Evolutionary conservation across 2,797 vertebrate species (phyloP).

Genomic region (Lagocephalus sceleratus): DNA sequence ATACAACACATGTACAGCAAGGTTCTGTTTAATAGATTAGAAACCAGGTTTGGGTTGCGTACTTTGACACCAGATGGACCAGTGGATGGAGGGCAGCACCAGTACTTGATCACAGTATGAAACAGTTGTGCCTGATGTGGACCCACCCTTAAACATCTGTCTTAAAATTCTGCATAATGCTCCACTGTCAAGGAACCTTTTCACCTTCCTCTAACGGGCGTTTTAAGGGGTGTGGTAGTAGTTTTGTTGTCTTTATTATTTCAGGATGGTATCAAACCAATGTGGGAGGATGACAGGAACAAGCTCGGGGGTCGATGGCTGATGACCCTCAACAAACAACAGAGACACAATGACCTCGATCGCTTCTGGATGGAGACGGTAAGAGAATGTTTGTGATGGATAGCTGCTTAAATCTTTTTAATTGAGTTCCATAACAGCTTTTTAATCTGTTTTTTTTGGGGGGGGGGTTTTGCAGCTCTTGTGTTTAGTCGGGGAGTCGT

Average conservation of each 20-base stretch:
- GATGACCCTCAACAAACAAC: conserved; percentile 83
- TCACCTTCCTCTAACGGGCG: neutral
- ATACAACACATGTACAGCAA: too few relatives aligned
- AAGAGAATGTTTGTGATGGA: conserved; percentile 14
- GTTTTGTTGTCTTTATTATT: conserved; percentile 1
- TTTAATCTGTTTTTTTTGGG: conserved; percentile 8
- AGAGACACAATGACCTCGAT: conserved; percentile 83
- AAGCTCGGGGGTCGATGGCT: conserved; percentile 83
- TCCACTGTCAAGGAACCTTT: neutral
- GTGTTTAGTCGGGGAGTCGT: conserved; percentile 84
- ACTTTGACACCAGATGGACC: too few relatives aligned
- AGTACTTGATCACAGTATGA: too few relatives aligned
- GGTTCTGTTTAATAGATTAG: too few relatives aligned
- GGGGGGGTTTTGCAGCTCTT: conserved; percentile 81
- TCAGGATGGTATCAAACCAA: conserved; percentile 84
- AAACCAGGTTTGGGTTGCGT: too few relatives aligned
- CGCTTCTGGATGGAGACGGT: conserved; percentile 86
- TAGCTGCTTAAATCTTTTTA: neutral
- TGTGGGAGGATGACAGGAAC: conserved; percentile 86
- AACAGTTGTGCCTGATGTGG: too few relatives aligned
- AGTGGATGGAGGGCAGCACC: too few relatives aligned
- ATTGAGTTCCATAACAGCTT: neutral
- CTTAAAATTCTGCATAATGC: neutral
- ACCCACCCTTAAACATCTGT: neutral
- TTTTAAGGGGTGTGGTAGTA: neutral